Conservation (phyloP, 2,888 invertebrate species). For the Adelognathus sp. region DNA sequence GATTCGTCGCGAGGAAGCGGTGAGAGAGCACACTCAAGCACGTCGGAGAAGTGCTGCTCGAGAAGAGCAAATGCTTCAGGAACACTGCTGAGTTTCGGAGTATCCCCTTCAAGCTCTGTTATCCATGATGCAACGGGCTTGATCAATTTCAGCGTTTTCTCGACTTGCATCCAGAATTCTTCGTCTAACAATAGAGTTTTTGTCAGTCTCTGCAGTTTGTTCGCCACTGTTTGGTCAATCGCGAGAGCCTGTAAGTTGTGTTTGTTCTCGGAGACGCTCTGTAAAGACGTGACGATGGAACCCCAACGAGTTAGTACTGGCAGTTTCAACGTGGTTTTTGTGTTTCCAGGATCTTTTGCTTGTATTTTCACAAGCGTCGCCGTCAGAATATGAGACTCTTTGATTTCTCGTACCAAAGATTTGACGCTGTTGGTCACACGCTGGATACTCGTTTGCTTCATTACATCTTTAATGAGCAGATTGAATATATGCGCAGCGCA, state of each 20-base stretch:
- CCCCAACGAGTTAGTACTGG: conserved; percentile 30
- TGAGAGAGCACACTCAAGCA: conserved; percentile 37
- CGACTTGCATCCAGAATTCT: conserved; percentile 20
- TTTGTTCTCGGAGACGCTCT: conserved; percentile 43
- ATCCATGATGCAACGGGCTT: conserved; percentile 32
- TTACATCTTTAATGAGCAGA: conserved; percentile 45
- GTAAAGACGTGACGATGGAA: conserved; percentile 25
- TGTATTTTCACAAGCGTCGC: conserved; percentile 47
- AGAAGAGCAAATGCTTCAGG: conserved; percentile 22
- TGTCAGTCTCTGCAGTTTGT: conserved; percentile 4
- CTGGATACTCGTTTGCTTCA: neutral
- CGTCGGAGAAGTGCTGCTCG: neutral
- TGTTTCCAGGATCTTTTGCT: conserved; percentile 24
- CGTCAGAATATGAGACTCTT: conserved; percentile 59
- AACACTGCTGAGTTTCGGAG: conserved; percentile 5
- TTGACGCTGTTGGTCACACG: conserved; percentile 53
- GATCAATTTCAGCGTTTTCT: conserved; percentile 17
- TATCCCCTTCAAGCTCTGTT: neutral
- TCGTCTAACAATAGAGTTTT: conserved; percentile 23
- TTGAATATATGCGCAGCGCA: conserved; percentile 30
- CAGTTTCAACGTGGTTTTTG: conserved; percentile 55
- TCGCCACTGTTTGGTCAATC: neutral
- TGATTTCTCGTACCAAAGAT: conserved; percentile 63
- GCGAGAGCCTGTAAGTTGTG: conserved; percentile 35
- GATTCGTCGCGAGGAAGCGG: conserved; percentile 35